Percentiles rank a stretch among this genome's conserved stretches.
Conservation (phyloP, 1,140 invertebrate species). For the Piezodorus guildinii region DNA sequence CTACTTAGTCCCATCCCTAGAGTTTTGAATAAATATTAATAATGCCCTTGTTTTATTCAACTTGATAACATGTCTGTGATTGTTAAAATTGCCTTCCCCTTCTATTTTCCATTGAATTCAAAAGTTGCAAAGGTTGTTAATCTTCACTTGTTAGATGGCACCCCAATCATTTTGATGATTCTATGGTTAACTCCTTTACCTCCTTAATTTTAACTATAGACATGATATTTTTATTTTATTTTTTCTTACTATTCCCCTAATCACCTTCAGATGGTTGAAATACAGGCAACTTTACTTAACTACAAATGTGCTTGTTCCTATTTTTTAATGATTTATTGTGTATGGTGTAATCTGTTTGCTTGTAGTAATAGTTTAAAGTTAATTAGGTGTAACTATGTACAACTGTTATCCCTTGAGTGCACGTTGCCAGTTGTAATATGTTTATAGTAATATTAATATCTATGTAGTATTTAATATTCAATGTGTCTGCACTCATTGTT, state of each 20-base stretch:
- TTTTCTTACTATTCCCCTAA: no score
- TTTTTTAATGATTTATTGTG: background rate
- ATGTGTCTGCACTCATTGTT: background rate
- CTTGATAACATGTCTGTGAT: conserved; percentile 25
- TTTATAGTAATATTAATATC: background rate
- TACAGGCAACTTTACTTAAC: background rate
- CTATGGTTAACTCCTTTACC: no score
- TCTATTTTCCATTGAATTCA: conserved; percentile 7
- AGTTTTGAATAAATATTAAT: background rate
- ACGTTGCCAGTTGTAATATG: background rate
- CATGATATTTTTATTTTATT: no score
- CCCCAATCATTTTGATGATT: background rate
- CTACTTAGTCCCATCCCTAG: no score
- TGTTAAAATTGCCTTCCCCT: conserved; percentile 27
- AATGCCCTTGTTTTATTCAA: background rate
- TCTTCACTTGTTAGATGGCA: conserved; percentile 26
- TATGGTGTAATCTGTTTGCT: background rate
- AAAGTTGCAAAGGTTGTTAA: conserved; percentile 9
- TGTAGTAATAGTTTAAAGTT: background rate
- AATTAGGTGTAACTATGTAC: background rate
- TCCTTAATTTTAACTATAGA: background rate
- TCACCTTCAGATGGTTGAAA: background rate
- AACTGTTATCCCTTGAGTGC: background rate
- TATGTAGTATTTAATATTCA: background rate
- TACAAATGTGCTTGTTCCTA: background rate